These are phyloP conservation scores for Gymnobelideus leadbeateri DNA, from an alignment of 2,113 vertebrate species.

Conservation along the genomic window DNA sequence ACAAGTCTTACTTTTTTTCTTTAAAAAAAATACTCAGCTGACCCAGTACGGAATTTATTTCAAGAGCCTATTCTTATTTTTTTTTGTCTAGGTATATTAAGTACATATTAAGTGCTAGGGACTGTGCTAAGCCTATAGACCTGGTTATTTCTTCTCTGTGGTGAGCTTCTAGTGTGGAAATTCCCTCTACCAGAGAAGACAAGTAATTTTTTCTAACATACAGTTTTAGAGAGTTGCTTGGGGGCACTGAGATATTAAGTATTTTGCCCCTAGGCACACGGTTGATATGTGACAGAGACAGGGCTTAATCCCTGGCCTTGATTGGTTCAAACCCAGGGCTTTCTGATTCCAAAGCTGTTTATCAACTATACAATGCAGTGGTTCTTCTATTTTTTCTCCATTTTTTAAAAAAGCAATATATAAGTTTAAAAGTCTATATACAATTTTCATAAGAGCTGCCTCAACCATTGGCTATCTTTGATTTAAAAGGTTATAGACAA, in stretches of 20 bases:
- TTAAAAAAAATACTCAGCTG: neutral
- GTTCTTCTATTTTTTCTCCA: neutral
- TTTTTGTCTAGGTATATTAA: neutral
- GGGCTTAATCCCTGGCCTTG: neutral
- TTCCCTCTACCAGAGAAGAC: neutral
- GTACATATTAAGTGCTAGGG: neutral
- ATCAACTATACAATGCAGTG: neutral
- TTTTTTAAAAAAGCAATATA: too few relatives aligned
- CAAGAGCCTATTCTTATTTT: neutral
- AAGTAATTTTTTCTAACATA: neutral
- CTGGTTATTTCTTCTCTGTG: neutral
- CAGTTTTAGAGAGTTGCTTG: neutral
- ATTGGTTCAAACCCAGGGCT: slow-evolving; percentile 12
- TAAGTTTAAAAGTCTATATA: neutral
- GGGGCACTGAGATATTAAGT: neutral
- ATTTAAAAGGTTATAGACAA: neutral
- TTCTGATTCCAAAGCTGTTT: slow-evolving; percentile 1
- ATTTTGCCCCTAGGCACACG: neutral
- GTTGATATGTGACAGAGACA: slow-evolving; percentile 1
- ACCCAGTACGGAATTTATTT: neutral
- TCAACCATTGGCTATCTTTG: neutral
- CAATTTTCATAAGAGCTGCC: neutral
- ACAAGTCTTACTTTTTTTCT: neutral
- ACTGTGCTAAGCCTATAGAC: neutral
- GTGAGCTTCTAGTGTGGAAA: neutral